Evolutionary conservation across 2,888 invertebrate genomes (phyloP), one percentile per base, ranked within the genome.

Genomic region (Mechanitis mazaeus): DNA sequence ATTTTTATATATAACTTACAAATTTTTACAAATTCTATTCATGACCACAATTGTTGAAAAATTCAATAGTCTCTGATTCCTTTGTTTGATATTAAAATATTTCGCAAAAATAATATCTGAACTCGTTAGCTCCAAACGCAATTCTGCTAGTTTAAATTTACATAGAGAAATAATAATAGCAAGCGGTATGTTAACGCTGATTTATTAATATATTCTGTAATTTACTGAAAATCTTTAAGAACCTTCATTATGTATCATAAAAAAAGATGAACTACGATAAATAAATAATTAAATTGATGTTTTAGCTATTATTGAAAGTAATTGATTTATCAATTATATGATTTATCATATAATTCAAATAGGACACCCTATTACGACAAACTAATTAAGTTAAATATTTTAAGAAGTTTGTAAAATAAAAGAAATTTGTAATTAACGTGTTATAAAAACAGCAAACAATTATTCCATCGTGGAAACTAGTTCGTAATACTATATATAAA

Each of bases 121-220:
- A 70, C 75, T 80, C 78, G 76, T 80, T 81, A 79, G 74, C 71
- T 69, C 74, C 72, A 54, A 46, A 63, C 59, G 56, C 62, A 60
- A 62, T 60, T 60, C 58, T 60, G 65, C 63, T 57, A 60, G 65
- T 53, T 65, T 59, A 60, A 67, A 63, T 70, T 70, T 71, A 69
- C 72, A 73, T 75, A 74, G 74, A 74, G 73, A 75, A 76, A 73
- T 63, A 59, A 65, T 61, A 61, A 65, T 56, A 63, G 59, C 56
- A 42, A 38, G 45, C 58, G 53, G 54, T 56, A 58, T 53, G 71
- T 73, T 72, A 71, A 71, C 73, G 72, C 72, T 74, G 75, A 78
- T 76, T 72, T 50, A 31, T 9, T 9, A 42, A 42, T 42, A 7
- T 11, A 42, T 11, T 42, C 42, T 11, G 9, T 42, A 9, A 42